Base-by-base conservation (phyloP, 2,113 vertebrate genomes). In the Tragelaphus scriptus region DNA sequence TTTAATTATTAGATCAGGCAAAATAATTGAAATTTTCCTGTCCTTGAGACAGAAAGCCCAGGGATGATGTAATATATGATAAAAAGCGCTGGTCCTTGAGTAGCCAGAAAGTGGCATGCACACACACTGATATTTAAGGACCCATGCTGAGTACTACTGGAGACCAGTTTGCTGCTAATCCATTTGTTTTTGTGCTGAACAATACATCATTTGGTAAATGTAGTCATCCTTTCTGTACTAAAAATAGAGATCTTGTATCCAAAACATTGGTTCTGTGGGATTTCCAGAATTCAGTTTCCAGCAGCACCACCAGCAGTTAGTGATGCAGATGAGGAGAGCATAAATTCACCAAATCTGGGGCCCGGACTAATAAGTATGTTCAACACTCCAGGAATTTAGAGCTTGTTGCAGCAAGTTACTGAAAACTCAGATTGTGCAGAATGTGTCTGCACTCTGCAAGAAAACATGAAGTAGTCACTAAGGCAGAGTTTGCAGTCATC, bases 141-240 rank as follows among this genome's bases (percentile, higher is more conserved):
- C 98, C 98, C 55, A 98, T 98, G 97, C 49, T 98, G 85, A 99
- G 98, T 19, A 98, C 98, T 89, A 98, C 98, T 1, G 98, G 98
- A 93, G 98, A 99, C 7, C 98, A 99, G 98, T 98, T 99, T 97
- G 99, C 98, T 95, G 98, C 98, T 86, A 98, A 99, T 49, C 98
- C 98, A 1, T 98, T 99, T 97, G 98, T 98, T 91, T 99, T 98
- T 23, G 97, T 99, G 85, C 98, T 98, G 95, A 98, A 97, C 98
- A 98, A 96, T 97, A 32, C 93, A 36, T 92, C 98, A 47, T 6
- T 96, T 94, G 98, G 98, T 97, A 97, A 92, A 4, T 98, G 40
- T 36, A 26, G 10, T 59, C 40, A 80, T 2, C 56, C 15, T 0
- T 99, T 98, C 91, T 98, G 98, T 75, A 98, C 98, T 85, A 98